These are phyloP conservation scores for Sepioteuthis lessoniana DNA, from an alignment of 2,888 invertebrate species.

Conservation along the genomic window DNA sequence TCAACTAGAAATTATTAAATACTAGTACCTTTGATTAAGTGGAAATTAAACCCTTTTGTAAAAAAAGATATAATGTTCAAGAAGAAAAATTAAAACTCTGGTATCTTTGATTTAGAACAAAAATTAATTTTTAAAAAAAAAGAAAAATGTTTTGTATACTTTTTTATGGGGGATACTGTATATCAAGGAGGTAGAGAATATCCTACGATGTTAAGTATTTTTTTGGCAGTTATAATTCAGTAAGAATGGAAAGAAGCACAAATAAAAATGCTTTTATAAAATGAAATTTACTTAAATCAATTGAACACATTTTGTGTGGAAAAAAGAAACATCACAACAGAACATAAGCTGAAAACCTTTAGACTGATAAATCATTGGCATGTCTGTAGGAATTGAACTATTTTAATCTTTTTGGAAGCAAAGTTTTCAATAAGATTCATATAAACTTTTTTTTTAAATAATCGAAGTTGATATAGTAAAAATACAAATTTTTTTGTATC, in stretches of 20 bases:
- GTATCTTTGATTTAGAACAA: no score
- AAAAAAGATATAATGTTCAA: no score
- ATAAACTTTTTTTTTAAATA: not conserved
- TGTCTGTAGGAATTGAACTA: slow-evolving; percentile 3
- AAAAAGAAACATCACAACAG: not conserved
- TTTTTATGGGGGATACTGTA: not conserved
- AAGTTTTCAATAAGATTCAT: slow-evolving; percentile 1
- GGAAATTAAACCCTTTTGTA: no score
- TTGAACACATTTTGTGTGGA: not conserved
- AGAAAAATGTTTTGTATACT: not conserved
- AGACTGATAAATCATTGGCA: slow-evolving; percentile 17
- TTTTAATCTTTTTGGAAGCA: not conserved
- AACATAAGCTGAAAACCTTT: not conserved
- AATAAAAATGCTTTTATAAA: not conserved
- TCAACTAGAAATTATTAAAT: no score
- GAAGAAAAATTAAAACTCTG: no score
- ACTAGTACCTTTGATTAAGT: no score
- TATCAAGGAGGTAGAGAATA: not conserved
- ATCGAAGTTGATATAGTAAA: not conserved
- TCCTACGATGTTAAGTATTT: not conserved
- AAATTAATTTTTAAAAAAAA: no score
- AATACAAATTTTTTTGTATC: not conserved
- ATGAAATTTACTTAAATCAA: not conserved
- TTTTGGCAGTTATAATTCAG: not conserved
- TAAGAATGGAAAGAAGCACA: not conserved